Conservation (phyloP, 2,113 vertebrate genomes). For the Chionomys nivalis region DNA sequence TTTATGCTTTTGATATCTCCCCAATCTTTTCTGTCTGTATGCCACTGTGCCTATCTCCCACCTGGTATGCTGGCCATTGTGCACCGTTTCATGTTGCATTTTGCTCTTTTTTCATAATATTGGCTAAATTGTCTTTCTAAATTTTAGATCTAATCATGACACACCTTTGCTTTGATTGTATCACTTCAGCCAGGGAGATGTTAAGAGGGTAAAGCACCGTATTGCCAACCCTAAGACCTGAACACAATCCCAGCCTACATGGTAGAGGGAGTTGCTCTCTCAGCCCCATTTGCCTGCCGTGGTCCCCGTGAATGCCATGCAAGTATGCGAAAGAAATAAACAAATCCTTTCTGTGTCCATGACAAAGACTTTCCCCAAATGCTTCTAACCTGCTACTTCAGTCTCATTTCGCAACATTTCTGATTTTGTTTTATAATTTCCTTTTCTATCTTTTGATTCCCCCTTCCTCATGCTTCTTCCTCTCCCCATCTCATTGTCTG, state of each 20-base stretch:
- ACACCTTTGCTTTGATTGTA: not conserved
- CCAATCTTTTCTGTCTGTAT: not conserved
- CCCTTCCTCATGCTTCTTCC: not conserved
- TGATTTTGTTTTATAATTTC: not conserved
- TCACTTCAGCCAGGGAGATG: not conserved
- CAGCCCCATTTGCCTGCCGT: not conserved
- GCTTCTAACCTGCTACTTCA: not conserved
- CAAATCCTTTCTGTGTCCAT: not conserved
- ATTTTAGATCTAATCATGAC: not conserved
- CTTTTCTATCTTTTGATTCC: not conserved
- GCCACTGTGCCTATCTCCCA: not conserved
- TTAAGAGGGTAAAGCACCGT: not conserved
- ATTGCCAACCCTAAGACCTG: not conserved
- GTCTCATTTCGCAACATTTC: not conserved
- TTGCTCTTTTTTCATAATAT: not conserved
- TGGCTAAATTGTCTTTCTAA: not conserved
- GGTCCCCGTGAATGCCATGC: not conserved
- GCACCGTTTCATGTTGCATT: not conserved
- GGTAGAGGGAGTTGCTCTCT: not conserved
- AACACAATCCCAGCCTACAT: too few species aligned
- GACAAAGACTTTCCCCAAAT: not conserved
- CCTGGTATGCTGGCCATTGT: not conserved
- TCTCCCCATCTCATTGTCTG: not conserved
- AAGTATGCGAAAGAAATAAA: not conserved
- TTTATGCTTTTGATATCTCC: not conserved